Evolutionary conservation across 2,888 invertebrate species (phyloP).

Genomic region (Eumerus sabulonum): DNA sequence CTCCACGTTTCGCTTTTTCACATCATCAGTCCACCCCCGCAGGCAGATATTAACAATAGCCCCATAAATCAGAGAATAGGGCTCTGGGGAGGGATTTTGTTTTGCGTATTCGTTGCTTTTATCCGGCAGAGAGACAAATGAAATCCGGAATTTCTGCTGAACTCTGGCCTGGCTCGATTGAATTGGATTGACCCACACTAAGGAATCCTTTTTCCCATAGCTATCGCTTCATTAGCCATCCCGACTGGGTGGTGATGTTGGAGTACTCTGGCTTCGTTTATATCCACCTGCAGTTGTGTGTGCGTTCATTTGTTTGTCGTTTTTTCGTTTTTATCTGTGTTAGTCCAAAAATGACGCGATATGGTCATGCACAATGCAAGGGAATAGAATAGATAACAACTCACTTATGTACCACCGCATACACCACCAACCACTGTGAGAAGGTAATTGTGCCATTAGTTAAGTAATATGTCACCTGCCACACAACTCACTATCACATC

Average conservation of each 20-base stretch:
- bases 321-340: constrained; percentile 11
- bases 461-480: constrained; percentile 24
- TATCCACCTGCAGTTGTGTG: constrained; percentile 9
- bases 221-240: constrained; percentile 33
- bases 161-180: constrained; percentile 31
- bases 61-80: constrained; percentile 49
- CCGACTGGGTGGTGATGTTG: too few relatives aligned
- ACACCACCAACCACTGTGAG: constrained; percentile 40
- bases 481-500: constrained; percentile 4
- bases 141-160: constrained; percentile 21
- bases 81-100: constrained; percentile 48
- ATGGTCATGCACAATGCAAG: constrained; percentile 34
- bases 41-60: constrained; percentile 36
- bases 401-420: constrained; percentile 46
- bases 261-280: too few relatives aligned
- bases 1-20: not conserved
- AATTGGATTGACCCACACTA: constrained; percentile 31
- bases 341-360: not conserved
- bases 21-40: too few relatives aligned
- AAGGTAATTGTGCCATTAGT: constrained; percentile 64
- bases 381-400: constrained; percentile 28
- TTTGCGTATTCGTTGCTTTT: not conserved
- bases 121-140: constrained; percentile 22
- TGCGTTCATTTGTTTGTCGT: constrained; percentile 4
- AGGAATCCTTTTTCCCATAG: constrained; percentile 20